These are phyloP conservation scores for Limnephilus auricula DNA, from an alignment of 2,888 invertebrate species.

Conservation along the genomic window DNA sequence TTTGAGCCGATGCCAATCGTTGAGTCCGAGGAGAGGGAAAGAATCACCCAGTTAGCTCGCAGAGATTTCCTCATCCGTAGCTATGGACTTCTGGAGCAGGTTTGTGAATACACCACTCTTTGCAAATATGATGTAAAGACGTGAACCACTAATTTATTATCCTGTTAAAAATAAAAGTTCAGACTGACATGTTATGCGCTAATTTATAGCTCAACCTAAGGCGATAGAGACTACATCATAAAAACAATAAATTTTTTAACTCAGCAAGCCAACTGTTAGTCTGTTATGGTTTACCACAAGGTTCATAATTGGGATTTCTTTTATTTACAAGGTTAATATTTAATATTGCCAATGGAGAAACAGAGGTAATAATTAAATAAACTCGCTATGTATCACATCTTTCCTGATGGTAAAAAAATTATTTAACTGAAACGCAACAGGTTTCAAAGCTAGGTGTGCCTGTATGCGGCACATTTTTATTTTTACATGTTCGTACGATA, in stretches of 20 bases:
- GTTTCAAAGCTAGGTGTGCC: too few relatives aligned
- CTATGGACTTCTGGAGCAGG: conserved; percentile 83
- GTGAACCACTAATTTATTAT: too few relatives aligned
- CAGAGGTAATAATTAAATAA: neutral
- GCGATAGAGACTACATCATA: neutral
- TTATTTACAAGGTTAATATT: neutral
- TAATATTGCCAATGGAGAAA: neutral
- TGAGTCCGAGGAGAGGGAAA: conserved; percentile 85
- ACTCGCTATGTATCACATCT: neutral
- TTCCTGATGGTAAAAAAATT: neutral
- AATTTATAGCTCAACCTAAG: neutral
- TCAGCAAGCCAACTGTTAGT: neutral
- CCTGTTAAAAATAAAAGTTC: too few relatives aligned
- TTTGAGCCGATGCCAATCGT: conserved; percentile 83
- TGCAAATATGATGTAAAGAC: too few relatives aligned
- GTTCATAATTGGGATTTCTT: neutral
- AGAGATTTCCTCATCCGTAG: conserved; percentile 84
- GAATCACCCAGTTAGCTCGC: conserved; percentile 81
- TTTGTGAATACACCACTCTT: conserved; percentile 67
- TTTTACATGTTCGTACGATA: too few relatives aligned
- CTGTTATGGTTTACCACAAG: neutral
- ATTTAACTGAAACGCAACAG: neutral
- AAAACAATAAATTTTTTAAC: neutral
- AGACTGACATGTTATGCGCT: neutral
- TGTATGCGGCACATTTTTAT: too few relatives aligned